A percentile compares a stretch with the other conserved stretches of the same genome.
These are phyloP conservation scores for Enchytraeus crypticus DNA, from an alignment of 2,888 invertebrate genomes.

Conservation along the genomic window DNA sequence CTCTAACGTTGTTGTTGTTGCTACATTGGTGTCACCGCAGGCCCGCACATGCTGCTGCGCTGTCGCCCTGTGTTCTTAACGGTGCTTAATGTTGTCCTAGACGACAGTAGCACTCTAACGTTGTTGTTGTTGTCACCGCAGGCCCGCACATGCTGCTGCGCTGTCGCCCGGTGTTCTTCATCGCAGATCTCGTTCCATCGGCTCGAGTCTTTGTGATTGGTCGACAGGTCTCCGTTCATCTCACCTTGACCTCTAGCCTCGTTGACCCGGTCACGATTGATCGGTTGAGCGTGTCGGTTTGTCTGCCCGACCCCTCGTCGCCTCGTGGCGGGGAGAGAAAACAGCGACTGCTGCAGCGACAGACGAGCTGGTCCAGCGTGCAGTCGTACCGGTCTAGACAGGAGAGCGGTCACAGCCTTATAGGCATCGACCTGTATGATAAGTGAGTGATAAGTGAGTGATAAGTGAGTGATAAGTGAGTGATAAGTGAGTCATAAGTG, in stretches of 20 bases:
- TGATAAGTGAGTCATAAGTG: too few species aligned
- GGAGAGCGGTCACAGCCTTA: constrained; percentile 3
- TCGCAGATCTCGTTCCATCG: not conserved
- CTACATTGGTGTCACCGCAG: too few species aligned
- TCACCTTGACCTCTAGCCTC: constrained; percentile 2
- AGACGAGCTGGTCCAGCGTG: not conserved
- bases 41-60: not conserved
- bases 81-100: too few species aligned
- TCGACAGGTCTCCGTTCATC: not conserved
- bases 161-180: not conserved
- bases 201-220: not conserved
- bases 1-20: too few species aligned
- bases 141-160: not conserved
- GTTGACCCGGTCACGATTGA: constrained; percentile 2
- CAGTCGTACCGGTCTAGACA: not conserved
- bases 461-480: too few species aligned
- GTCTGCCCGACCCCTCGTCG: not conserved
- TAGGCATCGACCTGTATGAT: constrained; percentile 8
- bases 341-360: not conserved
- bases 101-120: too few species aligned
- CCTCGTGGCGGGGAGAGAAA: too few species aligned
- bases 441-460: too few species aligned
- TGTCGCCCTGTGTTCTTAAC: not conserved
- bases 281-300: constrained; percentile 7
- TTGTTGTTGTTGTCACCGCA: too few species aligned